Percentiles rank a stretch among this genome's conserved stretches.
Conservation (phyloP, 2,888 invertebrate species). For the Polylopha cassiicola region DNA sequence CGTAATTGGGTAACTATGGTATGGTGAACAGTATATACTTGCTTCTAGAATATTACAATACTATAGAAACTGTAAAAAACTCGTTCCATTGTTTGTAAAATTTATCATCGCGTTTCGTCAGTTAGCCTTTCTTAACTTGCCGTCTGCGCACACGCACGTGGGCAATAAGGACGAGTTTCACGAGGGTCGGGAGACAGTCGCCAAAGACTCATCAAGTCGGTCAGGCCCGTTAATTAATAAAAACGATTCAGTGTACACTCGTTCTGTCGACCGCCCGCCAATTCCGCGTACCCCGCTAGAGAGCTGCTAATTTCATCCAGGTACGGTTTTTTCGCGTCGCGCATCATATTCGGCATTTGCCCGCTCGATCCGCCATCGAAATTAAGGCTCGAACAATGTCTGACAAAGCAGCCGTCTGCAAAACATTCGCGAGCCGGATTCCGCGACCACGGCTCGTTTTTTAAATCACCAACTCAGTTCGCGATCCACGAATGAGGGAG, state of each 20-base stretch:
- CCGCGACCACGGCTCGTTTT: conserved; percentile 67
- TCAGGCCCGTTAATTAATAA: conserved; percentile 70
- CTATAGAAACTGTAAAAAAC: conserved; percentile 21
- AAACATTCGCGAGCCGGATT: conserved; percentile 73
- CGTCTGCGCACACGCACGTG: conserved; percentile 25
- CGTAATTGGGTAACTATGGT: background rate
- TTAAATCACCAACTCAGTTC: conserved; percentile 66
- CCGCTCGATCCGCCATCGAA: conserved; percentile 73
- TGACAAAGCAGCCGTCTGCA: conserved; percentile 75
- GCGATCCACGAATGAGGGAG: conserved; percentile 70
- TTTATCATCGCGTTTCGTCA: conserved; percentile 32
- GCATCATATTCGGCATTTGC: conserved; percentile 77
- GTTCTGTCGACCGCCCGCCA: conserved; percentile 73
- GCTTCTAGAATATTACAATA: conserved; percentile 21
- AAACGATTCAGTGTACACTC: conserved; percentile 71
- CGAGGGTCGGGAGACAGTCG: conserved; percentile 27
- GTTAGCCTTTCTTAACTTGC: conserved; percentile 31
- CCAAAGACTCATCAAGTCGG: conserved; percentile 61
- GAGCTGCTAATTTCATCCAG: conserved; percentile 75
- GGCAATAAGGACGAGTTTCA: conserved; percentile 32
- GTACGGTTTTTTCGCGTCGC: conserved; percentile 71
- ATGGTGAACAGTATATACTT: conserved; percentile 11
- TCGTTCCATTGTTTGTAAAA: conserved; percentile 41
- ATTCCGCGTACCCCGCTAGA: conserved; percentile 74
- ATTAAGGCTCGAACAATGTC: conserved; percentile 77